These are phyloP conservation scores for Uropetala carovei DNA, from an alignment of 2,888 invertebrate species.

Conservation along the genomic window DNA sequence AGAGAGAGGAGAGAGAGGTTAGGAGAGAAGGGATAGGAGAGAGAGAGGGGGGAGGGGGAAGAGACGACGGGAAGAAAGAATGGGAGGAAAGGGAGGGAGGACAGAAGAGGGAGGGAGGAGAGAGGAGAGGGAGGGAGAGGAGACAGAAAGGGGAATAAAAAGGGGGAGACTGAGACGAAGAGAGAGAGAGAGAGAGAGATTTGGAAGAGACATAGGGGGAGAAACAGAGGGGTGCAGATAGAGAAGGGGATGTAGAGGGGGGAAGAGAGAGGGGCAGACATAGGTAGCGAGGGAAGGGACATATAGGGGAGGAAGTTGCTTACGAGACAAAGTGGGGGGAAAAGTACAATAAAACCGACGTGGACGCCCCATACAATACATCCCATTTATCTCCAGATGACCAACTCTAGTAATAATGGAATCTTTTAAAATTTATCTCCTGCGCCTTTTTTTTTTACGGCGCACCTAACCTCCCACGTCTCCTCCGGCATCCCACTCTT, in stretches of 20 bases:
- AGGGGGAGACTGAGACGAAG: conserved; percentile 30
- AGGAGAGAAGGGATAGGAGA: conserved; percentile 52
- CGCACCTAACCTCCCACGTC: neutral
- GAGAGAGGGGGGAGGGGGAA: conserved; percentile 19
- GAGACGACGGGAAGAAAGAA: too few relatives aligned
- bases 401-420: neutral
- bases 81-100: too few relatives aligned
- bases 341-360: neutral
- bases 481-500: neutral
- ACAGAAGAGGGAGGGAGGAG: too few relatives aligned
- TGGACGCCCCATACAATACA: neutral
- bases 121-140: neutral
- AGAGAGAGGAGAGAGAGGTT: conserved; percentile 65
- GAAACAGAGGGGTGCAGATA: neutral
- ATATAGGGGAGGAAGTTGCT: neutral
- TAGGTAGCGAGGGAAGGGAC: neutral
- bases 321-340: too few relatives aligned
- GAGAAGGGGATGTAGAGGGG: neutral
- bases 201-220: neutral
- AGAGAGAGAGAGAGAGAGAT: neutral
- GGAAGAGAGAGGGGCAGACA: neutral
- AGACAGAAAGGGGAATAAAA: conserved; percentile 10
- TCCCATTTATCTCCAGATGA: conserved; percentile 16
- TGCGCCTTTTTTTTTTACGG: neutral
- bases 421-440: neutral